Evolutionary conservation across 2,888 invertebrate species (phyloP).

Genomic region (Drosophila fulvimacula): DNA sequence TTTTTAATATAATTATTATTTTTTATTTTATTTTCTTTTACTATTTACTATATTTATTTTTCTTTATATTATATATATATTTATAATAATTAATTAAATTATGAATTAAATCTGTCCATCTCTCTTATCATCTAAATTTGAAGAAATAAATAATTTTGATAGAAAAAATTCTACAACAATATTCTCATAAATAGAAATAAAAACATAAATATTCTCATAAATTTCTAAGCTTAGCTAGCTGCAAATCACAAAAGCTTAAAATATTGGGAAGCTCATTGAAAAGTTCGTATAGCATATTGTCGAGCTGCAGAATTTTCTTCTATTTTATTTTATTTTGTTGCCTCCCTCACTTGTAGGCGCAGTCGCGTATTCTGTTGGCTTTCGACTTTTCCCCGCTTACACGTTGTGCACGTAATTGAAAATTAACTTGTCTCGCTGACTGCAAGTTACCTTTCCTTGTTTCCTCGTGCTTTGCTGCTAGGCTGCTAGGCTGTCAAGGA

Average conservation of each 20-base stretch:
- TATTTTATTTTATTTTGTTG: not conserved
- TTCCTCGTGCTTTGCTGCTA: slow-evolving; percentile 11
- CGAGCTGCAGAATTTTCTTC: slow-evolving; percentile 1
- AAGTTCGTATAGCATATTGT: slow-evolving; percentile 9
- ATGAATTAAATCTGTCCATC: too few species aligned
- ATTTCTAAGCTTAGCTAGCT: not conserved
- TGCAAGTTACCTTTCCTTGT: slow-evolving; percentile 35
- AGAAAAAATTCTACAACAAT: too few species aligned
- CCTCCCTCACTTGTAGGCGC: slow-evolving; percentile 28
- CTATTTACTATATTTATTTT: too few species aligned
- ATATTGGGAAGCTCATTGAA: slow-evolving; percentile 1
- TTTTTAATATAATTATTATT: too few species aligned
- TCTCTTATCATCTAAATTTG: too few species aligned
- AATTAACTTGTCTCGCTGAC: slow-evolving; percentile 72
- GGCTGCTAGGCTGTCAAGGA: slow-evolving; percentile 50
- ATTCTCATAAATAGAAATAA: too few species aligned
- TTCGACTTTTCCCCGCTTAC: slow-evolving; percentile 41
- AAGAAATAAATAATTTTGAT: too few species aligned
- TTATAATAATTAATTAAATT: too few species aligned
- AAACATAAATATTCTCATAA: not conserved
- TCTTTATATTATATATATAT: too few species aligned
- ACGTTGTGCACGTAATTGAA: slow-evolving; percentile 77
- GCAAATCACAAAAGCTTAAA: not conserved
- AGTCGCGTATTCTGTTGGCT: slow-evolving; percentile 26
- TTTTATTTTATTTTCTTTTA: too few species aligned